Base-by-base conservation (phyloP, 2,113 vertebrate genomes). In the Syngnathoides biaculeatus region DNA sequence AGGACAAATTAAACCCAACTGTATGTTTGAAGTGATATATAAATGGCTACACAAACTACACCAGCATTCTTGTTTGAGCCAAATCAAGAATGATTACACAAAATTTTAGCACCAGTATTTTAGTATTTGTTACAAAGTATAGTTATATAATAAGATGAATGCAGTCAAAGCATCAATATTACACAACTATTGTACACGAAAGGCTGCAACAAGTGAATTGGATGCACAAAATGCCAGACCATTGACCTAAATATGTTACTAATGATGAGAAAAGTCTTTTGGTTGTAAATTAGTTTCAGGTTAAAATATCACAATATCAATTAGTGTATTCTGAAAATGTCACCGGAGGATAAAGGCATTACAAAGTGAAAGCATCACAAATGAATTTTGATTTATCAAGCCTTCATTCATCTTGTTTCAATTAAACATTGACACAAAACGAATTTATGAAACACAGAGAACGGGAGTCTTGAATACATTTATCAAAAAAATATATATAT, bases 291-390 rank as follows among this genome's bases (percentile, higher is more conserved):
- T 38, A 60, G 58, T 62, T 42, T 0, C 19, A 61, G 50, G 65
- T 52, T 39, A 40, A 84, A 70, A 79, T 38, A 70, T 47, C 56
- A 62, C 13, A 30, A 40, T 27, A 47, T 42, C 65, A 71, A 61
- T 50, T 68, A 75, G 66, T 62, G 60, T 67, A 64, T 64, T 72
- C 52, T 67, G 22, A 71, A 82, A 86, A 85, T 82, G 75, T 79
- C 72, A 82, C 35, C 8, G 26, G 24, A 59, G 35, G 62, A 50
- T 35, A 71, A 75, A 67, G 15, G 60, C 11, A 35, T 61, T 22
- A 73, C 52, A 57, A 55, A 55, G 11, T 55, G 52, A 55, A 26
- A 55, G 22, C 22, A 14, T 52, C 11, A 52, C 48, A 52, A n/a
- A 52, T 52, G n/a, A 26, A 3, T 22, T 53, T 53, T n/a, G 11